Percentiles rank a stretch among this genome's conserved stretches.
phyloP scores from a whole-genome alignment of 53 echinoderm and acorn worm genomes.

The Glandiceps talaboti region DNA sequence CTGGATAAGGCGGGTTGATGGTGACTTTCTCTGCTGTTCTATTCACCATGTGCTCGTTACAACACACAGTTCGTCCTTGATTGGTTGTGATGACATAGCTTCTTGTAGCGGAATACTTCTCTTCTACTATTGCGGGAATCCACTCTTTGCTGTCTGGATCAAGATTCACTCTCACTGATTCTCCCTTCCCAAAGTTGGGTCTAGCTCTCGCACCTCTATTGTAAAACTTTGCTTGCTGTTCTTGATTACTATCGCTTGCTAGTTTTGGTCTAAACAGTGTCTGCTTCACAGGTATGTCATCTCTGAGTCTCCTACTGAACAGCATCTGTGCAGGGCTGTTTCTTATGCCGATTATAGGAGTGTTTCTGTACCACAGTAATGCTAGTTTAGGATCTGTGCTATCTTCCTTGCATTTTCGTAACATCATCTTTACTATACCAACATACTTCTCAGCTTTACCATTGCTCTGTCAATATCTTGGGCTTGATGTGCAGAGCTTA shows the following conservation, averaged over 20 bases:
- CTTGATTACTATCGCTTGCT: no score
- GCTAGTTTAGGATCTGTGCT: conserved; percentile 1
- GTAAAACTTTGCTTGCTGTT: not conserved
- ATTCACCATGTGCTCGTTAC: no score
- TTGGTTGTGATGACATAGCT: no score
- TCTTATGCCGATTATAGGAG: not conserved
- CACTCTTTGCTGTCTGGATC: no score
- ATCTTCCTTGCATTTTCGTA: not conserved
- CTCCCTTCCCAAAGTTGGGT: not conserved
- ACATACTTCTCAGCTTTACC: conserved; percentile 6
- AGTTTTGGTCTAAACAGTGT: conserved; percentile 1
- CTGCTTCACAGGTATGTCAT: not conserved
- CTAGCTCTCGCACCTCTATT: conserved; percentile 8
- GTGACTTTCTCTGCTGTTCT: no score
- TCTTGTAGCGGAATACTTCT: no score
- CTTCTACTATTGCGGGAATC: no score
- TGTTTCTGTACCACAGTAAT: conserved; percentile 4
- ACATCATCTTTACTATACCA: not conserved
- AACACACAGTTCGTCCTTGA: no score
- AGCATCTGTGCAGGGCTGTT: conserved; percentile 6
- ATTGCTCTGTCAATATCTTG: conserved; percentile 3
- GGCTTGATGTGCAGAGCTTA: not conserved
- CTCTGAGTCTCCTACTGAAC: conserved; percentile 10
- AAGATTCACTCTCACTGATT: no score
- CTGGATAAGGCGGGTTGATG: no score